Base-by-base conservation (phyloP, 1,140 invertebrate species). In the Musca vetustissima region DNA sequence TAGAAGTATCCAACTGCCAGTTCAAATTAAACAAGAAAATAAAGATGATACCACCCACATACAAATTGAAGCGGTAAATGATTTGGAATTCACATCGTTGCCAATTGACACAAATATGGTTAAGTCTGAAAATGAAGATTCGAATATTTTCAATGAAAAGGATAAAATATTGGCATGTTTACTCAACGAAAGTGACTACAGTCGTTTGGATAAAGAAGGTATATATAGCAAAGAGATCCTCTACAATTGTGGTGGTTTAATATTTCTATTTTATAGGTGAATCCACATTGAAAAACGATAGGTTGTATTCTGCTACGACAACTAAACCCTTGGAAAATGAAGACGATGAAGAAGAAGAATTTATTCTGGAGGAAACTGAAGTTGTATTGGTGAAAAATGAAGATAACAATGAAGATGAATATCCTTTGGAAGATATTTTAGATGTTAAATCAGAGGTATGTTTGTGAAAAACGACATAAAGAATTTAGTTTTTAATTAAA, bases 141-240 rank as follows among this genome's bases (percentile, higher is more conserved):
- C 50, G 1, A 67, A 78, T 77, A 17, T 79, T 70, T 17, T 78
- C 70, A 76, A 73, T 57, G 74, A 79, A n/a, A 79, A 79, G 55
- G 79, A 81, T 66, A 76, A 77, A 47, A 66, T 81, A 0, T 66
- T 78, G 8, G 77, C 79, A 49, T 71, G 71, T 19, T 66, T 79
- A 49, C 73, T 78, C 11, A 66, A 70, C 9, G 71, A 71, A n/a
- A 64, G 66, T 28, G n/a, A 19, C 9, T 36, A 59, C 28, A 48
- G n/a, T 14, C 4, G 28, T 13, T 43, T 43, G 36, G 11, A 28
- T 28, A 28, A 28, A 28, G 28, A 28, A 28, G 28, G 28, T 28
- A 28, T 4, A 28, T 4, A 4, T 28, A 4, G 28, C n/a, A n/a
- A n/a, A n/a, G n/a, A n/a, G n/a, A n/a, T n/a, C n/a, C n/a, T 32